Conservation (phyloP, 2,797 vertebrate species). For the Euphonia xanthogaster region DNA sequence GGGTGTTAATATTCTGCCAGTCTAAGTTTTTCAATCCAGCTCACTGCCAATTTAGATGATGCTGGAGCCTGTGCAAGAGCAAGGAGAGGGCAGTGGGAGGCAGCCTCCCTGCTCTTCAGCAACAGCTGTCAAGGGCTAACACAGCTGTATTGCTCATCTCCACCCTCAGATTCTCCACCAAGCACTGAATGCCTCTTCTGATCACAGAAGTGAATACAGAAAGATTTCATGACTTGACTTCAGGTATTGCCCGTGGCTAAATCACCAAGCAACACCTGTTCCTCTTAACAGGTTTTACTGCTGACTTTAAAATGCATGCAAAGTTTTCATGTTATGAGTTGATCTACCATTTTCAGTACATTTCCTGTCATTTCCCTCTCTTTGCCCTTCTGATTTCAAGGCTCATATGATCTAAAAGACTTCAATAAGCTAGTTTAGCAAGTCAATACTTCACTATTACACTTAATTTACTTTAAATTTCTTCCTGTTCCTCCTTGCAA, state of each 20-base stretch:
- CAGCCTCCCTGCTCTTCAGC: not conserved
- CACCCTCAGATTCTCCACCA: not conserved
- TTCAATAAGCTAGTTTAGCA: not conserved
- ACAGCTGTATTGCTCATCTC: not conserved
- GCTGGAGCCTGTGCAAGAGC: not conserved
- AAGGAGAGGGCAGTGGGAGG: not conserved
- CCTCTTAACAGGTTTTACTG: not conserved
- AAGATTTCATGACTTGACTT: not conserved
- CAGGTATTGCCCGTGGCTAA: not conserved
- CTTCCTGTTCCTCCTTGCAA: constrained; percentile 26
- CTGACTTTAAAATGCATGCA: not conserved
- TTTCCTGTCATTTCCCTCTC: not conserved
- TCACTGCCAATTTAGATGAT: not conserved
- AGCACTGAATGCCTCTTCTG: not conserved
- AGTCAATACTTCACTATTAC: constrained; percentile 1
- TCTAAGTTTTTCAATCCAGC: not conserved
- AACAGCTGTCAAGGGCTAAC: not conserved
- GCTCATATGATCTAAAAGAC: not conserved
- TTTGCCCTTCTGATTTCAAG: not conserved
- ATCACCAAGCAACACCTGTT: not conserved
- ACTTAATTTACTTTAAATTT: constrained; percentile 32
- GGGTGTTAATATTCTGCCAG: not conserved
- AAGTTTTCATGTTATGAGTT: not conserved
- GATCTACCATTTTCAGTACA: not conserved
- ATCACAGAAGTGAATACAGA: not conserved